phyloP scores from a whole-genome alignment of 2,888 invertebrate genomes.

The Synanthedon andrenaeformis region DNA sequence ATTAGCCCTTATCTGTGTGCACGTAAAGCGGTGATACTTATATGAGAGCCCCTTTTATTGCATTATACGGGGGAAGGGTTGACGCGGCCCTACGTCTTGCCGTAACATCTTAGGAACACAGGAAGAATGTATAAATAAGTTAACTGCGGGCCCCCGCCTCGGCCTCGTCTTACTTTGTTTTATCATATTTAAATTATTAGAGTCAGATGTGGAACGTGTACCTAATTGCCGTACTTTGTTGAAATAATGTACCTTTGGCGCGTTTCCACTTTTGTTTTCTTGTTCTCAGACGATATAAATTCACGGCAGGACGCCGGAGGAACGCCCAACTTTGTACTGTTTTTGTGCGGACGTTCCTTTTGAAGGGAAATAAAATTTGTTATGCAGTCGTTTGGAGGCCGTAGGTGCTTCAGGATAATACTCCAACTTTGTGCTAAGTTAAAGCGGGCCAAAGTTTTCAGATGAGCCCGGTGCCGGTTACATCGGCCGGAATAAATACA shows the following conservation, averaged over 20 bases:
- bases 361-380: conserved; percentile 53
- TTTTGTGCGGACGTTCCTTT: conserved; percentile 59
- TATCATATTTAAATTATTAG: conserved; percentile 71
- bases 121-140: conserved; percentile 69
- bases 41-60: conserved; percentile 69
- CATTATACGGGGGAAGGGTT: conserved; percentile 63
- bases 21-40: conserved; percentile 63
- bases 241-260: conserved; percentile 71
- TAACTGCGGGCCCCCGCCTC: conserved; percentile 53
- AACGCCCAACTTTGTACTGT: conserved; percentile 63
- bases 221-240: conserved; percentile 71
- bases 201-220: conserved; percentile 71
- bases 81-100: conserved; percentile 27
- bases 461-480: conserved; percentile 3
- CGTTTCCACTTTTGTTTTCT: conserved; percentile 69
- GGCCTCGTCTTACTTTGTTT: conserved; percentile 62
- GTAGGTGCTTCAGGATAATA: conserved; percentile 37
- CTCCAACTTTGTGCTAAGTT: conserved; percentile 12
- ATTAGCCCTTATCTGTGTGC: conserved; percentile 62
- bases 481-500: conserved; percentile 6
- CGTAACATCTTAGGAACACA: conserved; percentile 36
- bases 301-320: conserved; percentile 45
- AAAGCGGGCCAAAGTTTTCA: conserved; percentile 5
- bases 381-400: conserved; percentile 43
- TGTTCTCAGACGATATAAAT: conserved; percentile 65